A percentile compares a stretch with the other conserved stretches of the same genome.
Evolutionary conservation across 2,113 vertebrate genomes (phyloP).

Genomic region (Chascanopsetta lugubris): DNA sequence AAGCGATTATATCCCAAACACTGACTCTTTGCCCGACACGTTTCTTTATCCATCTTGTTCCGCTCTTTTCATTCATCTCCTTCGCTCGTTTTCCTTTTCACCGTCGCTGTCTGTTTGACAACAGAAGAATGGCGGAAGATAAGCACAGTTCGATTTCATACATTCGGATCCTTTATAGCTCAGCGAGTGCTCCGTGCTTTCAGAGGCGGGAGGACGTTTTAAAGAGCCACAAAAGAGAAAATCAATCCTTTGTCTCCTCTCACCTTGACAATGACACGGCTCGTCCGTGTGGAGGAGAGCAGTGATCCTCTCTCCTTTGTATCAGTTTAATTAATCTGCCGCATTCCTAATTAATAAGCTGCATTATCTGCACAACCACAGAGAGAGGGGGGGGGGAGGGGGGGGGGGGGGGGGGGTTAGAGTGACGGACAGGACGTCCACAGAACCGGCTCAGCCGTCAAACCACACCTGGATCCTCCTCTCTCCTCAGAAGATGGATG

Average conservation of each 20-base stretch:
- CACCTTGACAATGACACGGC: slow-evolving; percentile 65
- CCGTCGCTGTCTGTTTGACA: slow-evolving; percentile 7
- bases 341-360: slow-evolving; percentile 75
- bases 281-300: slow-evolving; percentile 16
- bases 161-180: slow-evolving; percentile 21
- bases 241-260: slow-evolving; percentile 51
- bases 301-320: slow-evolving; percentile 47
- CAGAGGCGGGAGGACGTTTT: background rate
- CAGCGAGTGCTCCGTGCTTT: background rate
- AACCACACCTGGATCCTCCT: background rate
- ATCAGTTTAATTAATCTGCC: slow-evolving; percentile 77
- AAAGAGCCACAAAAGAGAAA: slow-evolving; percentile 8
- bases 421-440: slow-evolving; percentile 50
- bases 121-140: background rate
- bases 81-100: slow-evolving; percentile 11
- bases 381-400: slow-evolving; percentile 32
- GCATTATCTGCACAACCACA: slow-evolving; percentile 56
- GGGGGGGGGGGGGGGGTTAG: slow-evolving; percentile 33
- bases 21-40: slow-evolving; percentile 28
- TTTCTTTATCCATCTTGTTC: slow-evolving; percentile 18
- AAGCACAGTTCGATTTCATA: slow-evolving; percentile 9
- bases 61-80: slow-evolving; percentile 11
- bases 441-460: slow-evolving; percentile 53
- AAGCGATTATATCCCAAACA: slow-evolving; percentile 58
- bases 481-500: slow-evolving; percentile 1